Percentiles rank a stretch among this genome's conserved stretches.
Conservation (phyloP, 2,113 vertebrate genomes). For the Lipotes vexillifer region DNA sequence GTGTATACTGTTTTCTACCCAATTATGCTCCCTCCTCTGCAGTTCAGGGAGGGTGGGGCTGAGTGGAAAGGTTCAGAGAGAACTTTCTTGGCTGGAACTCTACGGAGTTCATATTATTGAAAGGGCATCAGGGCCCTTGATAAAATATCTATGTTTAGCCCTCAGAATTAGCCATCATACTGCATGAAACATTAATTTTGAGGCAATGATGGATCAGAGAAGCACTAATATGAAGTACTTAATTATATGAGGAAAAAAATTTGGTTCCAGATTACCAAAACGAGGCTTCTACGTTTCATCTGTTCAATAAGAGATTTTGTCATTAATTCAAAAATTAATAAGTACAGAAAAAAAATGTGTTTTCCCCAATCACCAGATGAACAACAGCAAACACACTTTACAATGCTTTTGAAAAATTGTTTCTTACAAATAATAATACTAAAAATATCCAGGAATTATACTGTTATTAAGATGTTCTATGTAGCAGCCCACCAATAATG, state of each 20-base stretch:
- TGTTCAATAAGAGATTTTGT: neutral
- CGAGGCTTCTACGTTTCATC: neutral
- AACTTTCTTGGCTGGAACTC: neutral
- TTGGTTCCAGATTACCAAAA: conserved; percentile 7
- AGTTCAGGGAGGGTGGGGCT: neutral
- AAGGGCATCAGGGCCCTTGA: neutral
- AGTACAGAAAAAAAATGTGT: neutral
- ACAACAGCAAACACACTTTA: neutral
- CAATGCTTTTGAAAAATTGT: neutral
- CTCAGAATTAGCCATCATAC: conserved; percentile 1
- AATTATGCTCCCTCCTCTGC: neutral
- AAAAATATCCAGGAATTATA: neutral
- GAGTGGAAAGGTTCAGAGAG: neutral
- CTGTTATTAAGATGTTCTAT: neutral
- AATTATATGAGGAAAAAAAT: neutral
- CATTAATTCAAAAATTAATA: neutral
- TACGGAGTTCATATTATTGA: neutral
- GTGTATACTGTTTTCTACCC: neutral
- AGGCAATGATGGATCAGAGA: neutral
- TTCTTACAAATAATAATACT: neutral
- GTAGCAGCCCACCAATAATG: neutral
- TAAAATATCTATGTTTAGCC: neutral
- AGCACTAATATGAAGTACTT: neutral
- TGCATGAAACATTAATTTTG: conserved; percentile 5
- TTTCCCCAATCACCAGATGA: neutral